A percentile compares a stretch with the other conserved stretches of the same genome.
Evolutionary conservation across 2,797 vertebrate genomes (phyloP).

Genomic region (Silurus aristotelis): DNA sequence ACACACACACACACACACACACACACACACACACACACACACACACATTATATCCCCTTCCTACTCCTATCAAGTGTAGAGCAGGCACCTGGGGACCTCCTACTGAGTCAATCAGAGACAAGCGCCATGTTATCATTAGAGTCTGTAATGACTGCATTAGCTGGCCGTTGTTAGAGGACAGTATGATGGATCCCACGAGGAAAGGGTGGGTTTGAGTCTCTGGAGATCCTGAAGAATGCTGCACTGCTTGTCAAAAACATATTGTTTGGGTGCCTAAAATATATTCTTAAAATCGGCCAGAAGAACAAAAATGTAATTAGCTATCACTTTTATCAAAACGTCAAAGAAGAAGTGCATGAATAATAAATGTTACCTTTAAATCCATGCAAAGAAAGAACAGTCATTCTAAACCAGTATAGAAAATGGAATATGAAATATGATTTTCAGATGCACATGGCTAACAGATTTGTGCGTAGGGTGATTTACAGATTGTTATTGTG

Average conservation of each 20-base stretch:
- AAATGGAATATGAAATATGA: constrained; percentile 14
- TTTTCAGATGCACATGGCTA: constrained; percentile 33
- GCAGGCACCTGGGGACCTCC: constrained; percentile 65
- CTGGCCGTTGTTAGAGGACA: constrained; percentile 61
- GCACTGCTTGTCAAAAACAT: constrained; percentile 60
- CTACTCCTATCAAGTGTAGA: constrained; percentile 63
- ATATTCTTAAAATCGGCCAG: background rate
- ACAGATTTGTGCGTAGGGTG: constrained; percentile 26
- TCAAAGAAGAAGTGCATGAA: constrained; percentile 5
- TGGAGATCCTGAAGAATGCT: constrained; percentile 62
- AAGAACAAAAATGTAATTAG: background rate
- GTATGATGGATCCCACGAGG: constrained; percentile 65
- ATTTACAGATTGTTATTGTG: constrained; percentile 43
- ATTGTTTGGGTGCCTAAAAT: constrained; percentile 7
- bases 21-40: constrained; percentile 36
- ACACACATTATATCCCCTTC: constrained; percentile 52
- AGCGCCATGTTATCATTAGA: constrained; percentile 58
- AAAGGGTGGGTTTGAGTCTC: constrained; percentile 57
- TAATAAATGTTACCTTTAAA: constrained; percentile 7
- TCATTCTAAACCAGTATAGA: constrained; percentile 3
- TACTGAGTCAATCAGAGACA: constrained; percentile 65
- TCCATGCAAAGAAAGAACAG: background rate
- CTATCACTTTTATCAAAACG: background rate
- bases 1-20: constrained; percentile 35
- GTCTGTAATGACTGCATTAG: constrained; percentile 57